phyloP scores from a whole-genome alignment of 2,797 vertebrate genomes.

The Trachops cirrhosus region DNA sequence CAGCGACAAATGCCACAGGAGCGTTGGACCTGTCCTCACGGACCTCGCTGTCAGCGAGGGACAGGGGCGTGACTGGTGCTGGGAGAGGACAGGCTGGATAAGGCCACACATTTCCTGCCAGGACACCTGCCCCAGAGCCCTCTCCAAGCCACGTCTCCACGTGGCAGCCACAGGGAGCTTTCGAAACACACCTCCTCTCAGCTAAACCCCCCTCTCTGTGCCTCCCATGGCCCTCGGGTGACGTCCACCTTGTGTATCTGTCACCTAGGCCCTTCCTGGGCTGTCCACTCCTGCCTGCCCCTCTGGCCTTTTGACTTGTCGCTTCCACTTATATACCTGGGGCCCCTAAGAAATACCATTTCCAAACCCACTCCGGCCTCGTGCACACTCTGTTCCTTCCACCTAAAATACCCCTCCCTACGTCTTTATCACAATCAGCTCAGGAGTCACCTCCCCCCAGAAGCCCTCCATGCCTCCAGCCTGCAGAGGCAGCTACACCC shows the following conservation, averaged over 20 bases:
- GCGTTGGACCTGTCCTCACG: fast-evolving
- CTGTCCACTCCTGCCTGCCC: neutral
- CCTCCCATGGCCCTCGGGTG: neutral
- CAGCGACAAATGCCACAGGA: neutral
- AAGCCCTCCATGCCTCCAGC: neutral
- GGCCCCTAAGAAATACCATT: neutral
- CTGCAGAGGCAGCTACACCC: neutral
- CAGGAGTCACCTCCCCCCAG: neutral
- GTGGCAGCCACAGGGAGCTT: neutral
- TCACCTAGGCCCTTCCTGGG: neutral
- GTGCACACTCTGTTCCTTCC: neutral
- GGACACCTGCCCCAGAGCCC: neutral
- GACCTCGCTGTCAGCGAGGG: neutral
- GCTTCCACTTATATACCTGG: neutral
- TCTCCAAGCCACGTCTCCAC: neutral
- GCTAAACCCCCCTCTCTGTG: neutral
- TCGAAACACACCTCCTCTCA: neutral
- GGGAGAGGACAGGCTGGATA: neutral
- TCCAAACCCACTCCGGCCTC: neutral
- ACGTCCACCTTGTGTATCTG: neutral
- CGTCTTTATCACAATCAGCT: neutral
- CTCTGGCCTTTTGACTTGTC: neutral
- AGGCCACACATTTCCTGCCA: neutral
- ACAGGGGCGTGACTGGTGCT: fast-evolving
- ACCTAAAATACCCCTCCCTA: neutral